Evolutionary conservation across 2,797 vertebrate genomes (phyloP), one percentile per base, ranked within the genome.

Genomic region (Cirrhinus mrigala): DNA sequence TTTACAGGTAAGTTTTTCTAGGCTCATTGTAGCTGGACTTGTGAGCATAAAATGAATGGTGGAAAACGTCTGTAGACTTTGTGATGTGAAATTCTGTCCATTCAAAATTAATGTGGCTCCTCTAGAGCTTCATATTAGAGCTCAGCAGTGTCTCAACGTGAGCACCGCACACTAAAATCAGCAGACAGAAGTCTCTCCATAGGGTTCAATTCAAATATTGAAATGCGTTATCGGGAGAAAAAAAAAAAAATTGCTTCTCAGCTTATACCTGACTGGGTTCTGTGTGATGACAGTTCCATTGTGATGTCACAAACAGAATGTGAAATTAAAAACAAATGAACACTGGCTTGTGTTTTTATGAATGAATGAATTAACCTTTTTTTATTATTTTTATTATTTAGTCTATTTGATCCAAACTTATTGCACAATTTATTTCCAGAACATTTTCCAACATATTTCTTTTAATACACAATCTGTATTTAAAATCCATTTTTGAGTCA

Each of bases 1-100:
- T 92, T 94, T 99, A 86, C 97, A 98, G 97, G 98, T 99, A 94
- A 96, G 92, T 24, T 64, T 15, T 64, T 6, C 27, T 24, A 7
- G 9, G 50, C 46, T 56, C 18, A 50, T 16, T 18, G 9, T 11
- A 11, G n/a, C 3, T 46, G 29, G 70, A 50, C 24, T 29, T 18
- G 52, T 20, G 1, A 0, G 20, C 56, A 12, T 60, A 10, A 60
- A 24, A 24, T 6, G 40, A 44, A 44, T 8, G 6, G 40, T 44
- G 40, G 40, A 44, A 54, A 54, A 54, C 20, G 52, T 60, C 56
- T n/a, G 56, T 60, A 24, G 24, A 62, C 12, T 40, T 40, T 44
- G 40, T 9, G 40, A 44, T 44, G 40, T 54, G 52, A 20, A 54
- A 54, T 54, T 54, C 18, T 20, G 52, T 54, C 18, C 1, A 6